phyloP scores from a whole-genome alignment of 1,140 invertebrate species.

The Musca domestica region DNA sequence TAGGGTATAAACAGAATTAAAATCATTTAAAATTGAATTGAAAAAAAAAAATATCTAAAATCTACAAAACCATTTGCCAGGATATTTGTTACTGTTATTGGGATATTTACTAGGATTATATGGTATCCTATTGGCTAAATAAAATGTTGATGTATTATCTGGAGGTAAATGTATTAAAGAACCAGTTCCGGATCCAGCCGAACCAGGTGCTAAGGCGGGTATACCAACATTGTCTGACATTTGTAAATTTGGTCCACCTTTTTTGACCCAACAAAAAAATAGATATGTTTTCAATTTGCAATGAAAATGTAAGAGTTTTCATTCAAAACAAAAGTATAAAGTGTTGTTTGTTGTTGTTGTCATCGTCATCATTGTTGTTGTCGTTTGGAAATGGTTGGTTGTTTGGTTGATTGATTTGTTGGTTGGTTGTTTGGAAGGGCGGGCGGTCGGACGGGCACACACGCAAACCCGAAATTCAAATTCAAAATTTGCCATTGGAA shows the following conservation, averaged over 20 bases:
- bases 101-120: conserved; percentile 50
- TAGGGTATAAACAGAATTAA: conserved; percentile 4
- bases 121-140: conserved; percentile 48
- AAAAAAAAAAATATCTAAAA: not conserved
- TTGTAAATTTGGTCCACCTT: conserved; percentile 42
- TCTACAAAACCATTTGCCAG: conserved; percentile 6
- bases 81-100: too few species aligned
- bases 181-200: conserved; percentile 35
- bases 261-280: not conserved
- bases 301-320: conserved; percentile 17
- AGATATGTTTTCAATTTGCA: too few species aligned
- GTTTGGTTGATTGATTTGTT: not conserved
- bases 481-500: not conserved
- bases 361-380: too few species aligned
- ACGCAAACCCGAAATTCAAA: too few species aligned
- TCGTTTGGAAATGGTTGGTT: not conserved
- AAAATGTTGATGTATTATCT: conserved; percentile 39
- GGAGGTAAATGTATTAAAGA: conserved; percentile 42
- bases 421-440: not conserved
- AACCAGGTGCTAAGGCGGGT: conserved; percentile 33
- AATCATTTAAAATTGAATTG: conserved; percentile 1
- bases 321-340: conserved; percentile 6
- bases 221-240: conserved; percentile 44
- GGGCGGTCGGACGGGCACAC: too few species aligned
- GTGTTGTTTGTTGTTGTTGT: conserved; percentile 5